These are phyloP conservation scores for Helogale parvula DNA, from an alignment of 2,113 vertebrate species.

Conservation along the genomic window DNA sequence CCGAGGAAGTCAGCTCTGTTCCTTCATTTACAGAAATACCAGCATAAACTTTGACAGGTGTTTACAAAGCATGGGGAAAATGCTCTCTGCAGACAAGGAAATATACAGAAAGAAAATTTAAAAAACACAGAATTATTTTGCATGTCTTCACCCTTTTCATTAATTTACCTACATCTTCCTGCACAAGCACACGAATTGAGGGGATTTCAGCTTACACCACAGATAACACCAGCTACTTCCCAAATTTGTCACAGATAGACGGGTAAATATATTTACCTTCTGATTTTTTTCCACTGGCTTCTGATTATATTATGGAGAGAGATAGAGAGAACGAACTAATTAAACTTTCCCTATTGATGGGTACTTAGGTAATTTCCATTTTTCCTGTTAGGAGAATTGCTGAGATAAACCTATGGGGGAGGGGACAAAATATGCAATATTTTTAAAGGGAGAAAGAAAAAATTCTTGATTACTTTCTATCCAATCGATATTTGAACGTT, in stretches of 20 bases:
- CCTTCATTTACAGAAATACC: background rate
- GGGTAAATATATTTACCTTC: background rate
- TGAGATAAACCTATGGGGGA: background rate
- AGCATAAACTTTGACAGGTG: background rate
- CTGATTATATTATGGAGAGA: background rate
- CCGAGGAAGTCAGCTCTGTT: background rate
- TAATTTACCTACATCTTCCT: background rate
- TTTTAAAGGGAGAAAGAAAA: background rate
- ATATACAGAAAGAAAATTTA: background rate
- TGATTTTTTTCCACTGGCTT: background rate
- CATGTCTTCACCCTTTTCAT: background rate
- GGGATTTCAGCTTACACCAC: background rate
- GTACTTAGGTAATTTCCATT: background rate
- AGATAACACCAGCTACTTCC: background rate
- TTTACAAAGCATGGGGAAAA: background rate
- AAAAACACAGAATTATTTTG: background rate
- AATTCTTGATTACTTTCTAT: background rate
- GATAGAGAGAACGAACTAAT: background rate
- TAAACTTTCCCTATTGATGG: background rate
- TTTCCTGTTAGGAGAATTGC: background rate
- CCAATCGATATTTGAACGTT: background rate
- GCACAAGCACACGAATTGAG: background rate
- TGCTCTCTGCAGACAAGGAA: background rate
- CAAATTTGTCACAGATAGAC: background rate
- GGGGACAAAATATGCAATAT: background rate